Percentiles rank a stretch among this genome's conserved stretches.
phyloP scores from a whole-genome alignment of 2,888 invertebrate species.

The Koerneria pararmatus region DNA sequence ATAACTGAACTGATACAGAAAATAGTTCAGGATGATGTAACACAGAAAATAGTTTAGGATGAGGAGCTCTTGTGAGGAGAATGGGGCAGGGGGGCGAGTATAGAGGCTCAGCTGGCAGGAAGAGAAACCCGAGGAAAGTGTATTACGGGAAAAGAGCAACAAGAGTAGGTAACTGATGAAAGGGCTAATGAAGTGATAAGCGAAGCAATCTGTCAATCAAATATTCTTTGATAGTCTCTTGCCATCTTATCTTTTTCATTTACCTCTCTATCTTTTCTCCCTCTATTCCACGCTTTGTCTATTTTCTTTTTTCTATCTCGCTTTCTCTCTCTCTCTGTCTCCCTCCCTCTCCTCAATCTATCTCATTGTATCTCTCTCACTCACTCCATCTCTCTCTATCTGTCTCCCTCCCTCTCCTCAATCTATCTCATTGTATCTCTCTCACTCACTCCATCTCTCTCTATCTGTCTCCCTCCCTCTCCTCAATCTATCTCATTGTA shows the following conservation, averaged over 20 bases:
- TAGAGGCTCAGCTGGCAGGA: too few species aligned
- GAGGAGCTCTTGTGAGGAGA: too few species aligned
- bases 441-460: not conserved
- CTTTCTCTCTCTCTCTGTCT: slow-evolving; percentile 5
- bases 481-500: not conserved
- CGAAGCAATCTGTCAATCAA: not conserved
- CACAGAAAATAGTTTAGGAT: too few species aligned
- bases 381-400: not conserved
- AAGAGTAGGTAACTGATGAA: too few species aligned
- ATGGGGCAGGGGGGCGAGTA: too few species aligned
- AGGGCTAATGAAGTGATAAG: too few species aligned
- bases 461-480: not conserved
- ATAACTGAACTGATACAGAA: too few species aligned
- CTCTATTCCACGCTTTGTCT: slow-evolving; percentile 3
- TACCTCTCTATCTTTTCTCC: slow-evolving; percentile 8
- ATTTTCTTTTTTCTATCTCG: slow-evolving; percentile 1
- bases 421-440: not conserved
- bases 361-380: too few species aligned
- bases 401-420: not conserved
- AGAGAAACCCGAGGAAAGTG: too few species aligned
- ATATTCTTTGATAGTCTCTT: not conserved
- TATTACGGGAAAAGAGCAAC: too few species aligned
- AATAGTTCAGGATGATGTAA: too few species aligned
- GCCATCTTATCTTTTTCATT: not conserved
- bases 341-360: too few species aligned